Evolutionary conservation across 2,113 vertebrate genomes (phyloP).

Genomic region (Helogale parvula): DNA sequence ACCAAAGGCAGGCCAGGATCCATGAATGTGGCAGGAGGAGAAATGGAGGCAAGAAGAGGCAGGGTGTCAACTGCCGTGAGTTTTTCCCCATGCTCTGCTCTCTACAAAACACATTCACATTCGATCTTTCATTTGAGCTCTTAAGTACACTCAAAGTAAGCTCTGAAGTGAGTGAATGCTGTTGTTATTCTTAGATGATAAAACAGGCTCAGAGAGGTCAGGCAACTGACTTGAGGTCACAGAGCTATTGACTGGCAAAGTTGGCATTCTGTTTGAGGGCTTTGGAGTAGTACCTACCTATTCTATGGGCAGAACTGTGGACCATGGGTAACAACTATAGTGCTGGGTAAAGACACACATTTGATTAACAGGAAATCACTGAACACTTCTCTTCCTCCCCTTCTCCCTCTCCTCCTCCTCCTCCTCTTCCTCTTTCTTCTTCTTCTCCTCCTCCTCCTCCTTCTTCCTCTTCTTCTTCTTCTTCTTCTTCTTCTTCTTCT

Average conservation of each 20-base stretch:
- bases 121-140: background rate
- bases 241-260: background rate
- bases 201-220: background rate
- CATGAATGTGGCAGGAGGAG: background rate
- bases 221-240: background rate
- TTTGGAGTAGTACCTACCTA: background rate
- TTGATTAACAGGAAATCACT: background rate
- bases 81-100: background rate
- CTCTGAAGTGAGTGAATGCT: background rate
- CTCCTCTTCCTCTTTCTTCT: accelerated
- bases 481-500: accelerated
- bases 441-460: accelerated
- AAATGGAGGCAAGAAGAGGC: background rate
- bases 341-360: background rate
- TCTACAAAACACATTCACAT: background rate
- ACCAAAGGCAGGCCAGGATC: background rate
- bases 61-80: too few species aligned
- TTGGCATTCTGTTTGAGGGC: background rate
- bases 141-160: background rate
- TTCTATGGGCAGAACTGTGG: background rate
- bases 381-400: background rate
- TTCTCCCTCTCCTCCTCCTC: background rate
- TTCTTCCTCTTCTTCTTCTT: accelerated
- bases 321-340: background rate
- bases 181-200: background rate